A percentile compares a stretch with the other conserved stretches of the same genome.
Evolutionary conservation across 2,113 vertebrate genomes (phyloP).

Genomic region (Pleuronectes platessa): DNA sequence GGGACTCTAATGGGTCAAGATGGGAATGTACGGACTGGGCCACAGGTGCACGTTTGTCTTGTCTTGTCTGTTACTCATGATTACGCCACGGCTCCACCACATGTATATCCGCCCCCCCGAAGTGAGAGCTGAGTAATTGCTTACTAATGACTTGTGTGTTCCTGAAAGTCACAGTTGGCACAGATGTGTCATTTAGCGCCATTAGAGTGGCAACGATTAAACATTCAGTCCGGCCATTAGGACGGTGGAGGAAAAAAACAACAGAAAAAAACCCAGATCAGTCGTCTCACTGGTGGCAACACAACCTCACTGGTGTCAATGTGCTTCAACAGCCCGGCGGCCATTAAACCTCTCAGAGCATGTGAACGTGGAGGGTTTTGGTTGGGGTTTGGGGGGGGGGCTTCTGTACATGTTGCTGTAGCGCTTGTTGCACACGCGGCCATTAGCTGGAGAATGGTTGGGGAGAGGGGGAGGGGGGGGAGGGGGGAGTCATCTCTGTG

Average conservation of each 20-base stretch:
- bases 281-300: slow-evolving; percentile 15
- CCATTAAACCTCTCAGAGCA: slow-evolving; percentile 29
- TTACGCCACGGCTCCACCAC: slow-evolving; percentile 10
- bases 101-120: not conserved
- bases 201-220: slow-evolving; percentile 68
- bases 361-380: slow-evolving; percentile 19
- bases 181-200: slow-evolving; percentile 64
- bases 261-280: not conserved
- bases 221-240: slow-evolving; percentile 36
- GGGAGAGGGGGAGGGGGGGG: not conserved
- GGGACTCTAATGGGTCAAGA: not conserved
- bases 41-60: not conserved
- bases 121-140: slow-evolving; percentile 58
- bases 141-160: slow-evolving; percentile 61
- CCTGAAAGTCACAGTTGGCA: slow-evolving; percentile 59
- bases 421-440: slow-evolving; percentile 5
- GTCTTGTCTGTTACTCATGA: not conserved
- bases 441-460: slow-evolving; percentile 52
- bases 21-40: not conserved
- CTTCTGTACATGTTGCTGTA: slow-evolving; percentile 2
- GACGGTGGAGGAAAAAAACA: not conserved
- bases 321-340: slow-evolving; percentile 17
- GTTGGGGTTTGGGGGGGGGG: not conserved
- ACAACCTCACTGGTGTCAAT: slow-evolving; percentile 12
- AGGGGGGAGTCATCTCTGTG: slow-evolving; percentile 41